Evolutionary conservation across 2,113 vertebrate genomes (phyloP), one percentile per base, ranked within the genome.

Genomic region (Lota lota): DNA sequence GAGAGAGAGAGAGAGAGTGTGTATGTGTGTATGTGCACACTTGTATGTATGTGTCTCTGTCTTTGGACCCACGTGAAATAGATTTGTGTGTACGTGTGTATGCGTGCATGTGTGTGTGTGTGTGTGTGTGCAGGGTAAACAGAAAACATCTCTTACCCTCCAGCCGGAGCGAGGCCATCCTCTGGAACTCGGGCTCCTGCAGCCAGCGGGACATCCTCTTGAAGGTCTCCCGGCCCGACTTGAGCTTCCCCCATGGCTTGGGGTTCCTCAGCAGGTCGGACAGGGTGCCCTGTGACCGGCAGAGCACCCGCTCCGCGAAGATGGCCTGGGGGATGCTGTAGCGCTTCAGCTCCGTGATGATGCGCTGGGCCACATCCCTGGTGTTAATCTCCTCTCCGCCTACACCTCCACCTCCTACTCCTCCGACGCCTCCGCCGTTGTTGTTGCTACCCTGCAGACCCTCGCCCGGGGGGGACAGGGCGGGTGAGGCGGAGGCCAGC

Each of bases 281-380:
- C 78, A 94, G 85, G 0, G 93, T 94, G 69, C 94, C 94, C 83
- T 94, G 94, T 66, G 94, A 94, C 73, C 94, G 79, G 72, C 93
- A 94, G 74, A 94, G 88, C 61, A 94, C 93, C 80, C 93, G 85
- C 84, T 93, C 92, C 0, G 94, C 94, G 11, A 94, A 94, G 85
- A 94, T 93, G 75, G 93, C 94, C 82, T 94, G 94, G 5, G 94
- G 94, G 86, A 94, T 94, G 90, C 93, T 94, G 91, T 94, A 94
- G 50, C 93, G 77, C 85, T 94, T 94, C 69, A 94, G 89, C 87
- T 94, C 94, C 0, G 90, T 92, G 85, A 94, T 94, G 86, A 94
- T 93, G 82, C 92, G 86, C 87, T 93, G 93, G 82, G 94, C 93
- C 85, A 94, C 92, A 17, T 94, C 94, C 77, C 91, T 85, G 84